phyloP scores from a whole-genome alignment of 2,888 invertebrate genomes.

The Eulithis testata region DNA sequence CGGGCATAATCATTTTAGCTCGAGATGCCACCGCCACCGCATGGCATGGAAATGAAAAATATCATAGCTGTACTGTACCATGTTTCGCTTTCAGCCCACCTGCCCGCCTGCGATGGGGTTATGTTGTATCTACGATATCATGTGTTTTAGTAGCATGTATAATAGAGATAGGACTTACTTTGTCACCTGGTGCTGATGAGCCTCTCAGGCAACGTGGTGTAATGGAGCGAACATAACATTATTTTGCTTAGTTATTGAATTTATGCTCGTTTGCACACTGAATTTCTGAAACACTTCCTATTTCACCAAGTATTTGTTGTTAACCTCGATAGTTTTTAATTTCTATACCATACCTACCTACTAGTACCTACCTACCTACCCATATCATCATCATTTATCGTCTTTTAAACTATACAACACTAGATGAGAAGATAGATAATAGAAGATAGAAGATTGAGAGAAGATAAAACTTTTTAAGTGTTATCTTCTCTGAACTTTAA shows the following conservation, averaged over 20 bases:
- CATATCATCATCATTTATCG: too few species aligned
- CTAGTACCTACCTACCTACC: too few species aligned
- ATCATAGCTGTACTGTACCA: conserved; percentile 47
- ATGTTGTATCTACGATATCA: conserved; percentile 41
- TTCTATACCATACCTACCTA: too few species aligned
- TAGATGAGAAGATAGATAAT: too few species aligned
- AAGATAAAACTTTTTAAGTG: background rate
- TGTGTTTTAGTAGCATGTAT: conserved; percentile 36
- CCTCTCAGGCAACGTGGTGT: background rate
- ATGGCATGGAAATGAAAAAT: conserved; percentile 66
- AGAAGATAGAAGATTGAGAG: too few species aligned
- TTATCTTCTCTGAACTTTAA: background rate
- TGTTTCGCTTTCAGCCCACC: conserved; percentile 48
- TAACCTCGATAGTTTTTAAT: too few species aligned
- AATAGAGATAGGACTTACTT: conserved; percentile 20
- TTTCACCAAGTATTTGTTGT: too few species aligned
- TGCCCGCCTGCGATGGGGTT: conserved; percentile 45
- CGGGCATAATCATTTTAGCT: conserved; percentile 66
- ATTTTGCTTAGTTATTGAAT: background rate
- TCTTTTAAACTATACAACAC: too few species aligned
- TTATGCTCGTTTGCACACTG: background rate
- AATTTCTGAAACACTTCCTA: too few species aligned
- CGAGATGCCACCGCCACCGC: conserved; percentile 35
- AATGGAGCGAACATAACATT: background rate
- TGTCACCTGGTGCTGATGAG: conserved; percentile 18